Conservation (phyloP, 2,888 invertebrate species). For the Neoaliturus tenellus region DNA sequence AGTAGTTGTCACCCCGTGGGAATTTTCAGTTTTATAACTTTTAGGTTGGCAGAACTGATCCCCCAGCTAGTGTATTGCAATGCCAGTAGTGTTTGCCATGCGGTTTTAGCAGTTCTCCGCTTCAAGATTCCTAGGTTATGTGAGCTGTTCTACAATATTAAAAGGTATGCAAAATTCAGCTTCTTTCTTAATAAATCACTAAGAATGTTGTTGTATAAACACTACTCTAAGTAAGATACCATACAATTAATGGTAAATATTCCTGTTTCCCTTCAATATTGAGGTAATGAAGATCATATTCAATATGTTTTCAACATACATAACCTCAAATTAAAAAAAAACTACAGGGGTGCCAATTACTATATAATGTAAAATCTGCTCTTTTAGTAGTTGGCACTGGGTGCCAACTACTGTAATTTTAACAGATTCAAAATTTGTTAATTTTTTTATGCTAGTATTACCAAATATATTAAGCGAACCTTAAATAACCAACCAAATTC, state of each 20-base stretch:
- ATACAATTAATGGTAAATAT: neutral
- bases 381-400: neutral
- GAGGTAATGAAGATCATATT: neutral
- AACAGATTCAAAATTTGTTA: neutral
- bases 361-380: neutral
- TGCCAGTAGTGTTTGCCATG: neutral
- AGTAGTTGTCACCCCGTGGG: constrained; percentile 1
- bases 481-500: neutral
- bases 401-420: constrained; percentile 9
- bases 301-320: neutral
- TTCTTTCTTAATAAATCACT: neutral
- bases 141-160: neutral
- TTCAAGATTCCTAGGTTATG: neutral
- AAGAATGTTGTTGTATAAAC: neutral
- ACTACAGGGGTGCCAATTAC: neutral
- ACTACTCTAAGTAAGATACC: neutral
- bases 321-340: neutral
- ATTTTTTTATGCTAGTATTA: neutral
- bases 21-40: neutral
- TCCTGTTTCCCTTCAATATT: neutral
- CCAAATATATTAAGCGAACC: neutral
- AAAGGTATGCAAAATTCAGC: constrained; percentile 1
- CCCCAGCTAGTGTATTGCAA: neutral
- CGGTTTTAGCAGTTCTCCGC: neutral
- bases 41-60: neutral